Evolutionary conservation across 2,113 vertebrate genomes (phyloP).

Genomic region (Oncorhynchus keta): DNA sequence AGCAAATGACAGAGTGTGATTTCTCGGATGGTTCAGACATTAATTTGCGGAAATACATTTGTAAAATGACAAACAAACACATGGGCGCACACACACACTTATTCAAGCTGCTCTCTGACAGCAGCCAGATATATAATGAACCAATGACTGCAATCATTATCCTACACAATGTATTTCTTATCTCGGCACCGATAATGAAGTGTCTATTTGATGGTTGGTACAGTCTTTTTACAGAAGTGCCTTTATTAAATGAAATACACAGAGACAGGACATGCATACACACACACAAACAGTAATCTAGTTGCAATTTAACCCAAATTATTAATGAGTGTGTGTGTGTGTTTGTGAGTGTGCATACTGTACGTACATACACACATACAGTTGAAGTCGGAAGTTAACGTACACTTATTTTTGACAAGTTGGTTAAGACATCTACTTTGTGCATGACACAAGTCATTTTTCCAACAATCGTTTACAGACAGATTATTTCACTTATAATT

Average conservation of each 20-base stretch:
- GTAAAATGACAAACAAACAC: constrained; percentile 67
- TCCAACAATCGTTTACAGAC: too few relatives aligned
- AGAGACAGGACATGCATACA: constrained; percentile 10
- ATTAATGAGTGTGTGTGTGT: too few relatives aligned
- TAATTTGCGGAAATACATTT: constrained; percentile 71
- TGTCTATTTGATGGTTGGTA: constrained; percentile 69
- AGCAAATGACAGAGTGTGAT: constrained; percentile 61
- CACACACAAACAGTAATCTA: constrained; percentile 20
- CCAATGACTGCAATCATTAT: constrained; percentile 65
- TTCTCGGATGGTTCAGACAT: constrained; percentile 63
- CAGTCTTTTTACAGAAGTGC: constrained; percentile 60
- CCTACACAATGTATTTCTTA: constrained; percentile 71
- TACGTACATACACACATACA: background rate
- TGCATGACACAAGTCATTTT: too few relatives aligned
- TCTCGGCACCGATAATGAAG: constrained; percentile 69
- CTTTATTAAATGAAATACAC: constrained; percentile 62
- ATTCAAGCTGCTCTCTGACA: constrained; percentile 59
- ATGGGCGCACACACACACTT: constrained; percentile 39
- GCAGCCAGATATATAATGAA: constrained; percentile 63
- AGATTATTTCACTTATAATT: too few relatives aligned
- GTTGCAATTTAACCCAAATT: background rate
- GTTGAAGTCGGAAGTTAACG: background rate
- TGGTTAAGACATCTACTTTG: too few relatives aligned
- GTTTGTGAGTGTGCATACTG: too few relatives aligned
- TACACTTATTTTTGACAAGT: too few relatives aligned